Conservation (phyloP, 1,140 invertebrate genomes). For the Mamestra configurata region DNA sequence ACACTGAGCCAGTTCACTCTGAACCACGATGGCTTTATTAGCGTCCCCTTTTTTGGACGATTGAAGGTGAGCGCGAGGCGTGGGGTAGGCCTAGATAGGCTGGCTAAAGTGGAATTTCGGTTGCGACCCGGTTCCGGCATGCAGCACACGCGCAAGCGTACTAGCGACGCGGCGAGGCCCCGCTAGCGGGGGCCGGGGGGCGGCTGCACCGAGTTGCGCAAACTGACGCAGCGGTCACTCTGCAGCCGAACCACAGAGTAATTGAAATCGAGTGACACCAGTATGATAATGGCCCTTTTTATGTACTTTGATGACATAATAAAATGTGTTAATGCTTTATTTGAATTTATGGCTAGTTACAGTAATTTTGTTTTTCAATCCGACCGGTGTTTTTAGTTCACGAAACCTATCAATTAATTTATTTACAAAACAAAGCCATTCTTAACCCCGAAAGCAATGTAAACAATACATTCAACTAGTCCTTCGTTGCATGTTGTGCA, state of each 20-base stretch:
- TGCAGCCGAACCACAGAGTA: constrained; percentile 59
- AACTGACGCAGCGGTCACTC: constrained; percentile 78
- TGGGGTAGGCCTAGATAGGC: constrained; percentile 66
- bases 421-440: background rate
- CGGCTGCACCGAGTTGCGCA: constrained; percentile 85
- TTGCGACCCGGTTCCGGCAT: constrained; percentile 85
- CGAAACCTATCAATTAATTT: too few species aligned
- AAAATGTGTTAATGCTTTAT: background rate
- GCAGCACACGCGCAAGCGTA: constrained; percentile 84
- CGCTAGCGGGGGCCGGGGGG: constrained; percentile 62
- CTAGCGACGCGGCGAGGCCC: constrained; percentile 58
- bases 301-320: constrained; percentile 4
- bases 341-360: background rate
- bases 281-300: constrained; percentile 28
- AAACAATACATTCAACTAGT: constrained; percentile 5
- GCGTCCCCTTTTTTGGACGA: constrained; percentile 47
- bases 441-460: background rate
- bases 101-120: constrained; percentile 78
- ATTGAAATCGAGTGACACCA: constrained; percentile 47
- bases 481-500: constrained; percentile 1
- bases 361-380: background rate
- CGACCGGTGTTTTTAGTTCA: background rate
- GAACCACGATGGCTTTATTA: constrained; percentile 66
- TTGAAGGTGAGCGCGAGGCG: constrained; percentile 54
- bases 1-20: constrained; percentile 65